Conservation (phyloP, 2,797 vertebrate species). For the Cephalopachus bancanus region DNA sequence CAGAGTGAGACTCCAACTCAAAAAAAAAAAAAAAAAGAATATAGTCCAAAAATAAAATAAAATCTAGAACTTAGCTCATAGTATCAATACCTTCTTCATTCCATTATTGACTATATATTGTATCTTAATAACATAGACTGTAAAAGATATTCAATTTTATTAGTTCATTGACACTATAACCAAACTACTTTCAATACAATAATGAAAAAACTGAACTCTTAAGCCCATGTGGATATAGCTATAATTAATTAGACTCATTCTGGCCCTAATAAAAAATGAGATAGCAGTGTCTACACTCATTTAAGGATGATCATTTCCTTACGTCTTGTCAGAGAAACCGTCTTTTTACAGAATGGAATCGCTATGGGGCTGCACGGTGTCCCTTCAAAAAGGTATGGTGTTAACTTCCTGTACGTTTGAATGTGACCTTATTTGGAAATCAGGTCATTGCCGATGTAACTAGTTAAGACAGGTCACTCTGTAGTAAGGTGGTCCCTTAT, state of each 20-base stretch:
- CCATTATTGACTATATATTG: background rate
- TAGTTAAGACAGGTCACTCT: background rate
- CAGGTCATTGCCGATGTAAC: background rate
- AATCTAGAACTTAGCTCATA: background rate
- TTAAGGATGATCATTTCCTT: background rate
- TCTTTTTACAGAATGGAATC: background rate
- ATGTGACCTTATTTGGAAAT: background rate
- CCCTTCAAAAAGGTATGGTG: background rate
- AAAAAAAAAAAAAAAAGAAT: no score
- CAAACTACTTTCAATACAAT: background rate
- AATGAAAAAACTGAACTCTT: background rate
- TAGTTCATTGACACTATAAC: background rate
- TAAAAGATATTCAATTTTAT: slow-evolving; percentile 10
- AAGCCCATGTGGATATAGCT: background rate
- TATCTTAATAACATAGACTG: background rate
- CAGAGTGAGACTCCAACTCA: no score
- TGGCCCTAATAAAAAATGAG: background rate
- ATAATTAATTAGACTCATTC: slow-evolving; percentile 33
- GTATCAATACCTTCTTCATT: background rate
- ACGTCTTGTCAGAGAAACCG: background rate
- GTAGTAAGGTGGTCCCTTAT: background rate
- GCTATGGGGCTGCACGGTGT: background rate
- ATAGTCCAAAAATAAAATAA: background rate
- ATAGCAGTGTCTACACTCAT: background rate
- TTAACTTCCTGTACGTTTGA: background rate